Conservation (phyloP, 64 coral and sea anemone species). For the Dendrophyllia cribrosa region DNA sequence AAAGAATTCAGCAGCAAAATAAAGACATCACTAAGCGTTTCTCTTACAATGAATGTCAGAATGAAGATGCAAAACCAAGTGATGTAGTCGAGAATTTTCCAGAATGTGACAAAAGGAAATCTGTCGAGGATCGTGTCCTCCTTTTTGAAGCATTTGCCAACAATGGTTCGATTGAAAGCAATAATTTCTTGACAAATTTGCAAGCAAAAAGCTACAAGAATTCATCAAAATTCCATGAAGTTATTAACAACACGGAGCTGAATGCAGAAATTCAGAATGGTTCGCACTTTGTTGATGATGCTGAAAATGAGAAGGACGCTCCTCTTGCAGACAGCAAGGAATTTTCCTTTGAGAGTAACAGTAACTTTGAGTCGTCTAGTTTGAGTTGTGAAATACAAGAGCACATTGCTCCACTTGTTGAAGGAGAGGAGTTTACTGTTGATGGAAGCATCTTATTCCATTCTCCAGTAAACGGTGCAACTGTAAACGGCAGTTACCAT, state of each 20-base stretch:
- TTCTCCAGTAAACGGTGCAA: not conserved
- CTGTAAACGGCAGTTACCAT: not conserved
- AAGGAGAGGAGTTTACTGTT: constrained; percentile 23
- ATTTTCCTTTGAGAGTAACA: not conserved
- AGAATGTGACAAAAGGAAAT: not conserved
- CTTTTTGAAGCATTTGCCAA: constrained; percentile 36
- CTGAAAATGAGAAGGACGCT: not conserved
- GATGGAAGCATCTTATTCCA: constrained; percentile 8
- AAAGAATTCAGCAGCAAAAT: not conserved
- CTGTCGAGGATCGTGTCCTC: constrained; percentile 6
- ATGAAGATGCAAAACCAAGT: not conserved
- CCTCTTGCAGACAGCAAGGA: not conserved
- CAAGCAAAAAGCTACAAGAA: not conserved
- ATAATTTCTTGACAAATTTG: not conserved
- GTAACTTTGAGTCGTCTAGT: not conserved
- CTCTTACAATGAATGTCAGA: constrained; percentile 35
- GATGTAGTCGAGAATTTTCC: not conserved
- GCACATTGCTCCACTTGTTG: not conserved
- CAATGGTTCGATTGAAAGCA: not conserved
- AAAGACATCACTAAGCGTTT: constrained; percentile 27
- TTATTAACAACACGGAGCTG: not conserved
- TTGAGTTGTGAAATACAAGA: not conserved
- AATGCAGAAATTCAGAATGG: not conserved
- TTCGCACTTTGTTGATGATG: not conserved
- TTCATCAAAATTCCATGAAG: not conserved